Percentiles rank a stretch among this genome's conserved stretches.
Evolutionary conservation across 2,888 invertebrate species (phyloP).

Genomic region (Nudaria mundana): DNA sequence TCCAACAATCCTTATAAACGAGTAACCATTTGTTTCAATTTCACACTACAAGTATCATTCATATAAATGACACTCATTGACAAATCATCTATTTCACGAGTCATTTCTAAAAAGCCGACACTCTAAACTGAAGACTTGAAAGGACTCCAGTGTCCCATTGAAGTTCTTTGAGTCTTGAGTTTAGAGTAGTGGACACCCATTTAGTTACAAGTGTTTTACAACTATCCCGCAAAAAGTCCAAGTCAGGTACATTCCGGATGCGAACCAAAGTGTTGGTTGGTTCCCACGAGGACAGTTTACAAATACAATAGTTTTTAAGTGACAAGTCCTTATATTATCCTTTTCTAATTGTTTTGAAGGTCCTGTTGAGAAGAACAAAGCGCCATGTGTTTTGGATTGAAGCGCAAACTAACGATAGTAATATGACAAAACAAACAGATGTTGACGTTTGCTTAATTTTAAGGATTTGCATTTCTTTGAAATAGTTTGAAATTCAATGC

Average conservation of each 20-base stretch:
- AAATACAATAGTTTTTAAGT: slow-evolving; percentile 62
- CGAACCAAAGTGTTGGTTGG: slow-evolving; percentile 52
- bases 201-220: slow-evolving; percentile 71
- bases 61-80: slow-evolving; percentile 20
- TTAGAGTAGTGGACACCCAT: slow-evolving; percentile 45
- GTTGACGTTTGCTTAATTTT: slow-evolving; percentile 39
- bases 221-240: slow-evolving; percentile 52
- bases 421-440: slow-evolving; percentile 51
- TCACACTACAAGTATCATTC: slow-evolving; percentile 39
- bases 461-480: slow-evolving; percentile 14
- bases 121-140: too few species aligned
- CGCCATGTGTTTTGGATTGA: slow-evolving; percentile 55
- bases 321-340: slow-evolving; percentile 59
- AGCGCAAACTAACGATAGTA: slow-evolving; percentile 34
- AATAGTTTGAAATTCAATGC: background rate
- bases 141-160: too few species aligned
- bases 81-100: slow-evolving; percentile 41
- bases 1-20: too few species aligned
- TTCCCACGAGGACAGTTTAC: slow-evolving; percentile 71
- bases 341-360: slow-evolving; percentile 44
- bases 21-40: slow-evolving; percentile 35
- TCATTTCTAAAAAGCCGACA: slow-evolving; percentile 29
- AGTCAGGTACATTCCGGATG: slow-evolving; percentile 71
- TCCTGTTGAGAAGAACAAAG: slow-evolving; percentile 58
- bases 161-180: slow-evolving; percentile 50